Conservation (phyloP, 2,797 vertebrate genomes). For the Brotula barbata region DNA sequence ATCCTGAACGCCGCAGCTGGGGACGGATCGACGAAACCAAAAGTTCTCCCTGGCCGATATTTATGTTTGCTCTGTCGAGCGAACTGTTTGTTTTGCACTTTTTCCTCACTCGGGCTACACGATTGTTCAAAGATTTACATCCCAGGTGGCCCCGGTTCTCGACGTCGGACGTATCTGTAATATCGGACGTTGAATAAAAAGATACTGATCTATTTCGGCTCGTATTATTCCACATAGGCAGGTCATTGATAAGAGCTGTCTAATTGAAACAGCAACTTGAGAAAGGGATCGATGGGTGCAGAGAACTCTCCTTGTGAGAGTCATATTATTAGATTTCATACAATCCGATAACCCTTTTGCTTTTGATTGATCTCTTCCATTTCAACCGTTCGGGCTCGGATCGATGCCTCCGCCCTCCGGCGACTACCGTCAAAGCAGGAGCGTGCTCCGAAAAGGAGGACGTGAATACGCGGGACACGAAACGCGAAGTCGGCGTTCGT, state of each 20-base stretch:
- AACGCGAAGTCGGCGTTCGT: too few species aligned
- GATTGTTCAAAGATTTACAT: conserved; percentile 49
- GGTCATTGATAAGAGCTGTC: conserved; percentile 69
- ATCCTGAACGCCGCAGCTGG: conserved; percentile 41
- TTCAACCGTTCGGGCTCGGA: conserved; percentile 68
- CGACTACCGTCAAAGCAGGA: conserved; percentile 49
- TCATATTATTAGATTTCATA: conserved; percentile 81
- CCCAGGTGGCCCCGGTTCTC: conserved; percentile 48
- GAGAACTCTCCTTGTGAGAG: conserved; percentile 70
- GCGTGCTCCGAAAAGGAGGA: conserved; percentile 29
- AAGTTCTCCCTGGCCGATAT: conserved; percentile 51
- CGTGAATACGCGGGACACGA: conserved; percentile 16
- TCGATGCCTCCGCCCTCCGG: conserved; percentile 68
- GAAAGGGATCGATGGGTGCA: conserved; percentile 75
- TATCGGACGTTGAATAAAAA: conserved; percentile 62
- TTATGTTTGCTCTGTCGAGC: conserved; percentile 43
- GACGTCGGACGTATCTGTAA: conserved; percentile 62
- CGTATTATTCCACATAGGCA: conserved; percentile 57
- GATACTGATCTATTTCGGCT: conserved; percentile 63
- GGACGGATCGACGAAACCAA: conserved; percentile 40
- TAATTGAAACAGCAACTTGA: conserved; percentile 80
- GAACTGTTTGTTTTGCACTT: conserved; percentile 31
- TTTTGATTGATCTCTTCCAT: conserved; percentile 81
- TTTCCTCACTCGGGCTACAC: conserved; percentile 35
- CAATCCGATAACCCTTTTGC: conserved; percentile 79